Base-by-base conservation (phyloP, 2,113 vertebrate genomes). In the Apeltes quadracus region DNA sequence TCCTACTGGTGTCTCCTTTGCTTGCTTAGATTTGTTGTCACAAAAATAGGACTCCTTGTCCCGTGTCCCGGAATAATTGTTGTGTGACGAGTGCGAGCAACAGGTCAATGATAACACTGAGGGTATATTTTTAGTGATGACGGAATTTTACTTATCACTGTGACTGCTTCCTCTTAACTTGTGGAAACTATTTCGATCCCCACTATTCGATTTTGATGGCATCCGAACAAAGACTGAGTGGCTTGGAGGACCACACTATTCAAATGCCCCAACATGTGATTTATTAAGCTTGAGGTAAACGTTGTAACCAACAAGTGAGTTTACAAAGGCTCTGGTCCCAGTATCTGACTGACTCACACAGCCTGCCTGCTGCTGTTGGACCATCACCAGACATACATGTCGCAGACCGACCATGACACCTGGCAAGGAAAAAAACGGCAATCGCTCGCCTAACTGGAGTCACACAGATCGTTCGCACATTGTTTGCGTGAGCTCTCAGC, bases 401-500 rank as follows among this genome's bases (percentile, higher is more conserved):
- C 41, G 0, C 34, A 29, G 61, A 74, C 79, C 70, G 87, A 87
- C 87, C 88, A 80, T 82, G 86, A 92, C 75, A 67, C 72, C 76
- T 32, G 56, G 72, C 72, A 82, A 81, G 51, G 57, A 22, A 53
- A 78, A 74, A 62, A 79, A 84, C 76, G 90, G 72, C 89, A 89
- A 93, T 92, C 95, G 95, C 93, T 84, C 88, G 84, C 92, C 96
- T 94, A 95, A 94, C 92, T 93, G 83, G 75, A 88, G 82, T 63
- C 81, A 82, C 80, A 15, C 68, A 71, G 54, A 87, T 78, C 90
- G 89, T 90, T 86, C 88, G 88, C 92, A 86, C 88, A 89, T 90
- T 91, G 87, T 86, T 83, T 79, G 75, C 22, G 61, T 48, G 81
- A 88, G 84, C 84, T 91, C 86, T 88, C 79, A 79, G 90, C 92